phyloP scores from a whole-genome alignment of 2,888 invertebrate species.

The Anthophora plumipes region DNA sequence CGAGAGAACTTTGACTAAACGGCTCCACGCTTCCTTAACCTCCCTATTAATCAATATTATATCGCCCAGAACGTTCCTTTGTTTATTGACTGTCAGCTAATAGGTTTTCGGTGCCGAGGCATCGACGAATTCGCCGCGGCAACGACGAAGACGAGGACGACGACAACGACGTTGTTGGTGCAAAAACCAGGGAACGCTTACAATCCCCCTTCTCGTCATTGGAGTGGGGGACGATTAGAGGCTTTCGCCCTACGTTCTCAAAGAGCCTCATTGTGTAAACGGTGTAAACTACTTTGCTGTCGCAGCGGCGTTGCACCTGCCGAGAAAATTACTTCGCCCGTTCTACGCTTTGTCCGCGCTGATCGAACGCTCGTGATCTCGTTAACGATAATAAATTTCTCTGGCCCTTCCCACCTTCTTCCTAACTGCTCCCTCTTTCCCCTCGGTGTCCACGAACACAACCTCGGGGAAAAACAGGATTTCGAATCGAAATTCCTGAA shows the following conservation, averaged over 20 bases:
- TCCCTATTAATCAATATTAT: slow-evolving; percentile 85
- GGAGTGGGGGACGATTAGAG: slow-evolving; percentile 58
- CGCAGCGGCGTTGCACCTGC: slow-evolving; percentile 60
- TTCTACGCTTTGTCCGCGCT: slow-evolving; percentile 63
- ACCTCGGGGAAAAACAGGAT: neutral
- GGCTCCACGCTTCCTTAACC: slow-evolving; percentile 85
- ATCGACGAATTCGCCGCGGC: slow-evolving; percentile 67
- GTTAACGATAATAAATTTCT: slow-evolving; percentile 61
- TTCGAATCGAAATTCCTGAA: neutral
- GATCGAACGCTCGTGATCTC: slow-evolving; percentile 64
- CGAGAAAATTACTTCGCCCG: slow-evolving; percentile 68
- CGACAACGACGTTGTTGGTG: slow-evolving; percentile 33
- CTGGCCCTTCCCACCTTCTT: neutral
- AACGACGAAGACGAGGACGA: slow-evolving; percentile 6
- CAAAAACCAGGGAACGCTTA: slow-evolving; percentile 62
- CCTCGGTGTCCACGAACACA: too few relatives aligned
- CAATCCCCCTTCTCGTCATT: slow-evolving; percentile 11
- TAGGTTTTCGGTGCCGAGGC: slow-evolving; percentile 81
- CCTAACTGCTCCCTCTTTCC: too few relatives aligned
- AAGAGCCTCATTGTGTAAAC: slow-evolving; percentile 70
- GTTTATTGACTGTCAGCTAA: slow-evolving; percentile 84
- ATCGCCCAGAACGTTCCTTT: slow-evolving; percentile 84
- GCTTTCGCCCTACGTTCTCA: slow-evolving; percentile 64
- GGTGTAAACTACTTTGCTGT: slow-evolving; percentile 70
- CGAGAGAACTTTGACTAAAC: slow-evolving; percentile 84